Evolutionary conservation across 2,888 invertebrate genomes (phyloP).

Genomic region (Himalopsyche japonica): DNA sequence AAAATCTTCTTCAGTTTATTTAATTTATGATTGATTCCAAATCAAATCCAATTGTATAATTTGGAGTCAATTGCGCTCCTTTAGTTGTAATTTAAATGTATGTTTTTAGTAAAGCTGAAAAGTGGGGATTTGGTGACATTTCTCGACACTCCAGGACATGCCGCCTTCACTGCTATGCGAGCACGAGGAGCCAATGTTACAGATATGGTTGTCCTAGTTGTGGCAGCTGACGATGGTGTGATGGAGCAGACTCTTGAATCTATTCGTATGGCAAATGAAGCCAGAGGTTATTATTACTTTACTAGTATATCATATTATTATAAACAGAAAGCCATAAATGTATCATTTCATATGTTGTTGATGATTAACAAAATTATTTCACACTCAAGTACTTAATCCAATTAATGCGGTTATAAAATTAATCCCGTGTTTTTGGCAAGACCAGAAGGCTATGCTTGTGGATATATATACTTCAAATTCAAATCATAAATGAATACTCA

Average conservation of each 20-base stretch:
- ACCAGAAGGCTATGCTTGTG: no score
- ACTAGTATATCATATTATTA: background rate
- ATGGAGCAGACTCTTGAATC: slow-evolving; percentile 97
- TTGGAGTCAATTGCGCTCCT: background rate
- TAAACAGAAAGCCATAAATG: no score
- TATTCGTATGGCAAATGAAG: slow-evolving; percentile 80
- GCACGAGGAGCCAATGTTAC: slow-evolving; percentile 92
- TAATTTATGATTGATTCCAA: no score
- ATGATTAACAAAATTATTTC: no score
- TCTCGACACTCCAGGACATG: slow-evolving; percentile 98
- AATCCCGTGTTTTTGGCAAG: no score
- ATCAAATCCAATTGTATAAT: no score
- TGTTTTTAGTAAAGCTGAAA: slow-evolving; percentile 61
- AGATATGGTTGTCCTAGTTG: slow-evolving; percentile 92
- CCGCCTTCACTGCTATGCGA: slow-evolving; percentile 94
- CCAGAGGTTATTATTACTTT: slow-evolving; percentile 60
- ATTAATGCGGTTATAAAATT: no score
- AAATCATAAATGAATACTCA: no score
- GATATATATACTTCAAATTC: no score
- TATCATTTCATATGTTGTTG: no score
- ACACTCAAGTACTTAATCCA: no score
- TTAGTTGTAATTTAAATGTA: background rate
- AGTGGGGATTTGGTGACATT: slow-evolving; percentile 86
- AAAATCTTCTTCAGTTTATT: no score
- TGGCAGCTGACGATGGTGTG: slow-evolving; percentile 98